Base-by-base conservation (phyloP, 2,797 vertebrate species). In the Helicolenus hilgendorfi region DNA sequence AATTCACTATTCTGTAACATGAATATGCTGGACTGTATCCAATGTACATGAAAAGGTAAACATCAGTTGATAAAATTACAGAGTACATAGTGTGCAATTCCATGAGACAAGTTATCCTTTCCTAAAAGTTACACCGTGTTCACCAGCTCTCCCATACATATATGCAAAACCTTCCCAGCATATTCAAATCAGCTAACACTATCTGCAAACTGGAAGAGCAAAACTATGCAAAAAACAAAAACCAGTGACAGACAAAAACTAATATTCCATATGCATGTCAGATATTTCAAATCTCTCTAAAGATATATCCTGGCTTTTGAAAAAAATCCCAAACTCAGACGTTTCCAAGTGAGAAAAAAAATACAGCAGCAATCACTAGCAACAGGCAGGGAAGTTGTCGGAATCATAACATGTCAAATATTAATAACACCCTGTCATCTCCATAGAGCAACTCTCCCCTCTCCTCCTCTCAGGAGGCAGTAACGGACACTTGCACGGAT, bases 331-430 rank as follows among this genome's bases (percentile, higher is more conserved):
- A 74, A 55, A 56, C 29, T 69, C 36, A 10, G 24, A 33, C 15
- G 49, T 64, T 77, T 79, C 26, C 20, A 9, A 53, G 53, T 29
- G 3, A 36, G n/a, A 75, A 56, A 67, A 27, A 74, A 20, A 76
- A 86, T 60, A 65, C 26, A 74, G 49, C 76, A 82, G 72, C 83
- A 78, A 53, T 83, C 81, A 80, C 53, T 9, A 90, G 94, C 95
- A 96, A 95, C 95, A 96, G 92, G 96, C 94, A 79, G 85, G 73
- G 88, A 96, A 96, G 94, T 96, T 96, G 91, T 86, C 79, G 2
- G 86, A 88, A 93, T 91, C 86, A 85, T 58, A 91, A 88, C 84
- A 80, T 89, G 82, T 94, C 86, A 93, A 87, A 92, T 83, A 91
- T 92, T 90, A 89, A 93, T 92, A 80, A 87, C 80, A 91, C 20